A percentile compares a stretch with the other conserved stretches of the same genome.
phyloP scores from a whole-genome alignment of 2,797 vertebrate genomes.

The Sitta carolinensis region DNA sequence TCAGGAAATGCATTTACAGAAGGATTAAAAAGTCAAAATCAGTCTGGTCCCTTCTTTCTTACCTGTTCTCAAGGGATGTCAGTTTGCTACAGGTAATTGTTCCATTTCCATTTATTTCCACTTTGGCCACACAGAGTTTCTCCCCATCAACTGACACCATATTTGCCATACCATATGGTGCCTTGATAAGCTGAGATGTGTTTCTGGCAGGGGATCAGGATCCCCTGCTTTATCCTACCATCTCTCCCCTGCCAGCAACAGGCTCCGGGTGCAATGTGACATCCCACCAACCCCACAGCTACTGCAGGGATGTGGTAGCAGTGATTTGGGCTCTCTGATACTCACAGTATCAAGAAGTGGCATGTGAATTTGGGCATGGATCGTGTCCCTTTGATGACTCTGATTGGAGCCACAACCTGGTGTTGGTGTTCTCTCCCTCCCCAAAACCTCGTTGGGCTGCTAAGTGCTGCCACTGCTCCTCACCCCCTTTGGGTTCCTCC shows the following conservation, averaged over 20 bases:
- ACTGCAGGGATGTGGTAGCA: accelerated
- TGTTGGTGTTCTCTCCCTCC: not conserved
- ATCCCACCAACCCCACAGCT: not conserved
- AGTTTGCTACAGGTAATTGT: not conserved
- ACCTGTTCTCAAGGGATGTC: not conserved
- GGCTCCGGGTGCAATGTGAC: not conserved
- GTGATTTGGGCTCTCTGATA: not conserved
- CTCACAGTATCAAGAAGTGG: not conserved
- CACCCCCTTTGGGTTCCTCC: not conserved
- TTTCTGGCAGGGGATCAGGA: not conserved
- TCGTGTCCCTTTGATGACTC: not conserved
- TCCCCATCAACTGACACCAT: not conserved
- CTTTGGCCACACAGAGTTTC: not conserved
- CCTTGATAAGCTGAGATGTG: not conserved
- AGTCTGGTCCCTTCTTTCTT: not conserved
- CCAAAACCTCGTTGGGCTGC: not conserved
- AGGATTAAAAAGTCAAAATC: not conserved
- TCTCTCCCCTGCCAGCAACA: not conserved
- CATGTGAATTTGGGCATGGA: accelerated
- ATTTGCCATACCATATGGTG: not conserved
- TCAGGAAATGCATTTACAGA: not conserved
- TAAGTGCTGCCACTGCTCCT: not conserved
- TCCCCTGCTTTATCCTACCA: not conserved
- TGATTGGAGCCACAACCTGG: accelerated
- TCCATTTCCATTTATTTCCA: not conserved